Evolutionary conservation across 2,888 invertebrate genomes (phyloP).

Genomic region (Mesorhabditis spiculigera): DNA sequence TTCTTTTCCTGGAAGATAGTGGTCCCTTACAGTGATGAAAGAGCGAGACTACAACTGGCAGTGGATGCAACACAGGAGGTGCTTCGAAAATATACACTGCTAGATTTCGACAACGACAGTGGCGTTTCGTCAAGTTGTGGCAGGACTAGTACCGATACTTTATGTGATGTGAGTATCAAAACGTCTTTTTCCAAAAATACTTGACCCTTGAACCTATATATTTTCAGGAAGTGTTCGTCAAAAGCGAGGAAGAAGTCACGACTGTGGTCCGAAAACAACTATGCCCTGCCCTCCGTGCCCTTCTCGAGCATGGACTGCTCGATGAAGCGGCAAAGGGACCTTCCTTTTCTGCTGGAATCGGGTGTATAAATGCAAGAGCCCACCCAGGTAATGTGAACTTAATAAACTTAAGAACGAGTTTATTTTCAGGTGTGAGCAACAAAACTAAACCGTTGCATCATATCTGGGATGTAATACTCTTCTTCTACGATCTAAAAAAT

Average conservation of each 20-base stretch:
- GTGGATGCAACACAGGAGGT: conserved; percentile 69
- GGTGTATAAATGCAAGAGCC: conserved; percentile 34
- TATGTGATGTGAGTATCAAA: conserved; percentile 28
- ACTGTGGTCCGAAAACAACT: conserved; percentile 85
- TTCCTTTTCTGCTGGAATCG: conserved; percentile 29
- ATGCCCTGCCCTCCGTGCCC: conserved; percentile 81
- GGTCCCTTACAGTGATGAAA: conserved; percentile 70
- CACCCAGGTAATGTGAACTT: conserved; percentile 11
- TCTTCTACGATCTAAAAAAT: conserved; percentile 84
- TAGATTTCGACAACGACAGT: conserved; percentile 38
- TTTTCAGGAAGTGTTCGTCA: conserved; percentile 50
- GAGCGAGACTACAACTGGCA: conserved; percentile 87
- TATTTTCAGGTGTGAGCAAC: conserved; percentile 10
- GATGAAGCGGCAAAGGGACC: conserved; percentile 22
- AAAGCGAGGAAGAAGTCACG: conserved; percentile 76
- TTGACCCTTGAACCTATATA: conserved; percentile 6
- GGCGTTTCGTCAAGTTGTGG: conserved; percentile 16
- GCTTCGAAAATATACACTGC: conserved; percentile 57
- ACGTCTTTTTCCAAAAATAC: conserved; percentile 5
- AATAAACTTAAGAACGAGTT: conserved; percentile 1
- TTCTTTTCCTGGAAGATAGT: conserved; percentile 1
- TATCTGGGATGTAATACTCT: conserved; percentile 89
- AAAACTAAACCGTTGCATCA: conserved; percentile 68
- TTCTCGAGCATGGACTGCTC: conserved; percentile 87
- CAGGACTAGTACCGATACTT: conserved; percentile 20